phyloP scores from a whole-genome alignment of 37 sponge, comb jelly and placozoan species.

The Geodia barretti region DNA sequence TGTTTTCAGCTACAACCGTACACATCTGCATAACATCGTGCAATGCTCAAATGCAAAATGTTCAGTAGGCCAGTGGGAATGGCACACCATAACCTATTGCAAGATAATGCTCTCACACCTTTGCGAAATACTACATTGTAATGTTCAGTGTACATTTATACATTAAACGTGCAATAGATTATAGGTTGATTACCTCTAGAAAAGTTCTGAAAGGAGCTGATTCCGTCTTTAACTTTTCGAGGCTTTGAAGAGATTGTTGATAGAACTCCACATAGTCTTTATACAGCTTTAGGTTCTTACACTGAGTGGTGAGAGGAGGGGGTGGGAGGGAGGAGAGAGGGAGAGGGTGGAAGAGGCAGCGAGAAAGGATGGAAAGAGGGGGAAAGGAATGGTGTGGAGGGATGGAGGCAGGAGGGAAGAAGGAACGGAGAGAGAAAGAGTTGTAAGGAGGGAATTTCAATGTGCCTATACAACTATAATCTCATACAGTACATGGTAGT shows the following conservation, averaged over 20 bases:
- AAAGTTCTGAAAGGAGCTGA: conserved; percentile 52
- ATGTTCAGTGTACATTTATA: not conserved
- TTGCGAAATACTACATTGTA: not conserved
- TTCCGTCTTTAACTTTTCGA: conserved; percentile 47
- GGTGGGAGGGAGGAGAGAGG: not conserved
- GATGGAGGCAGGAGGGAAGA: not conserved
- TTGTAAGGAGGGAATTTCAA: no score
- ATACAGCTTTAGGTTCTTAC: conserved; percentile 70
- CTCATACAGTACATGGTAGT: no score
- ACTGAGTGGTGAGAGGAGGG: conserved; percentile 16
- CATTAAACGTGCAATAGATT: not conserved
- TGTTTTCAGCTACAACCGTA: no score
- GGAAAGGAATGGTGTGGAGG: not conserved
- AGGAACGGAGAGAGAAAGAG: no score
- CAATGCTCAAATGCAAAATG: no score
- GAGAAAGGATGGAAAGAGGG: not conserved
- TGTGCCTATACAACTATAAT: no score
- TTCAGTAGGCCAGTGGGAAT: no score
- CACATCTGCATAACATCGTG: no score
- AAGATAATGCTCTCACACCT: conserved; percentile 5
- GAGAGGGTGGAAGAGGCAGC: not conserved
- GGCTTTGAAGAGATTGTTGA: conserved; percentile 42
- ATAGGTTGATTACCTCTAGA: conserved; percentile 69
- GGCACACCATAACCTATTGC: not conserved
- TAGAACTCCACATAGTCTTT: conserved; percentile 87